These are phyloP conservation scores for Sula dactylatra DNA, from an alignment of 2,113 vertebrate species.

Conservation along the genomic window DNA sequence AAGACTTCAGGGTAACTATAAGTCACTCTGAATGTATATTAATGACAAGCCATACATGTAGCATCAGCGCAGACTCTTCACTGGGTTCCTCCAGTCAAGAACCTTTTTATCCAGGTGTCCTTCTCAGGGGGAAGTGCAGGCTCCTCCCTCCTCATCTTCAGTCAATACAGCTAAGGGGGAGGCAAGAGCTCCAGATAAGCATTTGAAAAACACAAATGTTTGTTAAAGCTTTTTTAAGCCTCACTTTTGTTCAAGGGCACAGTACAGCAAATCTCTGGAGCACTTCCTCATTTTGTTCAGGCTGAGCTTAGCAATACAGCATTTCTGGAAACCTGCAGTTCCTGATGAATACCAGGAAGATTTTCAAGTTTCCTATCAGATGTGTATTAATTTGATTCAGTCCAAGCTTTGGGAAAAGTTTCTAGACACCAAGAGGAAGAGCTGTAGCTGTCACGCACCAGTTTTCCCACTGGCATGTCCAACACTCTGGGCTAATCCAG, in stretches of 20 bases:
- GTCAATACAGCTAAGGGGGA: neutral
- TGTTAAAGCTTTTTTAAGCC: neutral
- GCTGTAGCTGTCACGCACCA: neutral
- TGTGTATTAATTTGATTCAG: neutral
- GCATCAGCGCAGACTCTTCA: neutral
- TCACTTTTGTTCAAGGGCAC: neutral
- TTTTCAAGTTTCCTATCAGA: conserved; percentile 1
- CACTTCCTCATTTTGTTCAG: neutral
- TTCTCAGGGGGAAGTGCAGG: neutral
- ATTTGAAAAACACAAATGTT: neutral
- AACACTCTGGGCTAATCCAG: neutral
- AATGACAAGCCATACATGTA: neutral
- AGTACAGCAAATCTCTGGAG: neutral
- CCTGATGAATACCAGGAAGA: conserved; percentile 13
- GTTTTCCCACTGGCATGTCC: neutral
- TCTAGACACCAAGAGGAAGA: neutral
- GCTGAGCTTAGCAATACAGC: neutral
- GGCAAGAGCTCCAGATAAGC: neutral
- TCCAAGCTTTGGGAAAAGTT: neutral
- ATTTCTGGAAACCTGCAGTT: neutral
- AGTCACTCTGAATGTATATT: neutral
- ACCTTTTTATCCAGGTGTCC: neutral
- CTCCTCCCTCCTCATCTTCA: neutral
- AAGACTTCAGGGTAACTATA: neutral
- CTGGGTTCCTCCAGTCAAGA: neutral